Evolutionary conservation across 2,797 vertebrate genomes (phyloP).

Genomic region (Sylvia borin): DNA sequence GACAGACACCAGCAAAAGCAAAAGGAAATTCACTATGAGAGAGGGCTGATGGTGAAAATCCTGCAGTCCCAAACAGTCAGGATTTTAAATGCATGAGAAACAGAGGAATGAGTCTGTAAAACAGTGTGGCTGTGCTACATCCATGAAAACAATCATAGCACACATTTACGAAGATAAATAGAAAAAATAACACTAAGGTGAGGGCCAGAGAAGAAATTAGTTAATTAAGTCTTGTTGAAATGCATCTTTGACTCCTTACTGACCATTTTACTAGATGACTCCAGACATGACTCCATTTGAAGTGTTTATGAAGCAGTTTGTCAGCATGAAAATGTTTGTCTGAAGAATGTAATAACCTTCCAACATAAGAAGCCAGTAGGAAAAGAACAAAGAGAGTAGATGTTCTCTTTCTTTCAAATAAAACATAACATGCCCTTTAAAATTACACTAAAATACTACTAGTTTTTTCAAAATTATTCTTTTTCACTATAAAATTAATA

Average conservation of each 20-base stretch:
- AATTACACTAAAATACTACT: background rate
- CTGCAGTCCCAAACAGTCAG: background rate
- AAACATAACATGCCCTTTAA: background rate
- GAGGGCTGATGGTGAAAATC: background rate
- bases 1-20: background rate
- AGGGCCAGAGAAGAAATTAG: background rate
- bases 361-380: background rate
- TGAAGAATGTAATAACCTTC: background rate
- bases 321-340: background rate
- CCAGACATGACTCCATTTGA: background rate
- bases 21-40: background rate
- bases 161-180: background rate
- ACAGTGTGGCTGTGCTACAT: background rate
- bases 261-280: background rate
- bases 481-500: background rate
- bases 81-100: background rate
- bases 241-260: background rate
- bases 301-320: background rate
- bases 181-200: background rate
- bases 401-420: background rate
- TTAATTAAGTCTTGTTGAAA: constrained; percentile 39
- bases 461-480: background rate
- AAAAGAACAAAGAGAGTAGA: background rate
- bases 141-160: background rate
- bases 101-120: background rate